Conservation (phyloP, 2,888 invertebrate genomes). For the Nephrotoma guestfalica region DNA sequence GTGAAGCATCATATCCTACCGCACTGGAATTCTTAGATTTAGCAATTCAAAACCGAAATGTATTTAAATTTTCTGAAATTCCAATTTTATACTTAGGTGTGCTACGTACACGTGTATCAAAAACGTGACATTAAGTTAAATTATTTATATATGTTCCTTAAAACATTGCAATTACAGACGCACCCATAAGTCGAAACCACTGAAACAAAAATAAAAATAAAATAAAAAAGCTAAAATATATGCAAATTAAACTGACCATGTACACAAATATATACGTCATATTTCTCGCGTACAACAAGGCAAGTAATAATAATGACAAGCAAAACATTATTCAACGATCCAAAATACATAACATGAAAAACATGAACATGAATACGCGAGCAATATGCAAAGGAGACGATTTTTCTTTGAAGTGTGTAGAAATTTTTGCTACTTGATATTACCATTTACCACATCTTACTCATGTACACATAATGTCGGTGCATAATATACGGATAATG, state of each 20-base stretch:
- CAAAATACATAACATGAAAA: neutral
- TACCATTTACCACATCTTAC: neutral
- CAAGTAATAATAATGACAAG: neutral
- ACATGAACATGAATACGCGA: neutral
- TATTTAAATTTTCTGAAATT: too few species aligned
- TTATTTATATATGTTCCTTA: too few species aligned
- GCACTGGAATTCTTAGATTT: too few species aligned
- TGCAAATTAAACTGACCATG: neutral
- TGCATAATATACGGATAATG: neutral
- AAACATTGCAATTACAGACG: neutral
- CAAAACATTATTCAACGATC: neutral
- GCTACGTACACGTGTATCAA: too few species aligned
- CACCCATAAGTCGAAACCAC: neutral
- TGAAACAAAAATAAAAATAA: neutral
- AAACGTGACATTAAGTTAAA: too few species aligned
- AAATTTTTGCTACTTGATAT: neutral
- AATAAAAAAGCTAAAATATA: neutral
- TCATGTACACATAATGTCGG: too few species aligned
- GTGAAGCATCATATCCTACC: too few species aligned
- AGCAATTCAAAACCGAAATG: too few species aligned
- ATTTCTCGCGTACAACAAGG: neutral
- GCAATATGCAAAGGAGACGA: neutral
- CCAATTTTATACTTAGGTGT: too few species aligned
- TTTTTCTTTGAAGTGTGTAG: neutral
- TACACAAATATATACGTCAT: neutral